Percentiles rank a stretch among this genome's conserved stretches.
phyloP scores from a whole-genome alignment of 1,140 invertebrate species.

The Drosophila murphyi region DNA sequence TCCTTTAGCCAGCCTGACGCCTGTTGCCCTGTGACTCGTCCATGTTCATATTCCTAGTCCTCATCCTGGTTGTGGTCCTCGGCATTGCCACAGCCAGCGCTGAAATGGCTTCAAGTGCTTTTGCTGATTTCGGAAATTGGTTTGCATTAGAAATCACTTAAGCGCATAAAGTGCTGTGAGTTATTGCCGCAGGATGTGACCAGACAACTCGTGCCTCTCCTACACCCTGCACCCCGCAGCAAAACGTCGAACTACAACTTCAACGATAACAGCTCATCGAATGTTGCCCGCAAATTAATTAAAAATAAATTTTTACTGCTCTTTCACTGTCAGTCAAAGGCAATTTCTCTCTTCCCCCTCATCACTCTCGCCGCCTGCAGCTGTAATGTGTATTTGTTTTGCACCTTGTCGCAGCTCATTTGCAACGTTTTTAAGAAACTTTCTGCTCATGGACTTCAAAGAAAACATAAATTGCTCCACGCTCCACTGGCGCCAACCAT shows the following conservation, averaged over 20 bases:
- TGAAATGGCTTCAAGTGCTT: constrained; percentile 76
- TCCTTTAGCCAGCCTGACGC: constrained; percentile 48
- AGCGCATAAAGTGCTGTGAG: constrained; percentile 82
- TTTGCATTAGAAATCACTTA: constrained; percentile 83
- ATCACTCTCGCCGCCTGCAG: not conserved
- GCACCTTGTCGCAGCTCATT: not conserved
- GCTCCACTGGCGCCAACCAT: constrained; percentile 29
- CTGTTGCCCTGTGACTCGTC: not conserved
- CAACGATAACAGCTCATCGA: constrained; percentile 12
- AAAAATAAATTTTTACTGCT: constrained; percentile 41
- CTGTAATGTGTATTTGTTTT: constrained; percentile 2
- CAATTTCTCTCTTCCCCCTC: not conserved
- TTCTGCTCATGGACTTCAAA: constrained; percentile 75
- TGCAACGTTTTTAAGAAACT: constrained; percentile 60
- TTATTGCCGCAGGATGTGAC: constrained; percentile 80
- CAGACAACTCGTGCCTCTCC: constrained; percentile 29
- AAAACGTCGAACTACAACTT: not conserved
- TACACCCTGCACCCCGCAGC: not conserved
- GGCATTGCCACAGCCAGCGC: constrained; percentile 1
- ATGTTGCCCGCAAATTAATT: constrained; percentile 68
- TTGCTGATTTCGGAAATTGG: constrained; percentile 82
- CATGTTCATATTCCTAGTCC: no score
- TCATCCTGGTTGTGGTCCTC: not conserved
- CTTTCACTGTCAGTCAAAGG: constrained; percentile 15
- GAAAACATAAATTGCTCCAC: constrained; percentile 53